Percentiles rank a stretch among this genome's conserved stretches.
Conservation (phyloP, 2,797 vertebrate genomes). For the Sparidentex hasta region DNA sequence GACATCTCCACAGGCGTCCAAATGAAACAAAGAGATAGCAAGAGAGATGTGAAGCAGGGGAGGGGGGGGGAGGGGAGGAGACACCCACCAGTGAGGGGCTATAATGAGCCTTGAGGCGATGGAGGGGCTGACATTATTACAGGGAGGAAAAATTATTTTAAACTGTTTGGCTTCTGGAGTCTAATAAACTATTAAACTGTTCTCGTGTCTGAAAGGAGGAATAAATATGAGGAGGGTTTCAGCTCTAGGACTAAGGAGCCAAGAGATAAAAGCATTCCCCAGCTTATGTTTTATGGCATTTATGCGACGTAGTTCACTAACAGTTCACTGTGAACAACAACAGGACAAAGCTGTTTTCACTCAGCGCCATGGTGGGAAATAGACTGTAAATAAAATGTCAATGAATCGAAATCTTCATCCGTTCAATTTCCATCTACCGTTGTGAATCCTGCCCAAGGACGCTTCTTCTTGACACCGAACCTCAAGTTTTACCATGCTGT, state of each 20-base stretch:
- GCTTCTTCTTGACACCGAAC: background rate
- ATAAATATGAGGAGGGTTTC: background rate
- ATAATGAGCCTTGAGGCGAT: slow-evolving; percentile 60
- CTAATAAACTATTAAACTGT: background rate
- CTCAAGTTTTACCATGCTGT: too few species aligned
- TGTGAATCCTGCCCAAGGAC: slow-evolving; percentile 13
- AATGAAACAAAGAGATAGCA: slow-evolving; percentile 64
- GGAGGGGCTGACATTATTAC: slow-evolving; percentile 24
- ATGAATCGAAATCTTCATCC: slow-evolving; percentile 28
- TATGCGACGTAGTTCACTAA: background rate
- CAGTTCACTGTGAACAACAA: background rate
- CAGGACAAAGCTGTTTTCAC: slow-evolving; percentile 19
- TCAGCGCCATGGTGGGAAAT: background rate
- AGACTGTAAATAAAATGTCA: slow-evolving; percentile 22
- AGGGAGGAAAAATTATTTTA: slow-evolving; percentile 6
- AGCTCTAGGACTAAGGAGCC: background rate
- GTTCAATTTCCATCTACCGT: slow-evolving; percentile 30
- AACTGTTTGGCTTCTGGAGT: background rate
- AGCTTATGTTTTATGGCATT: slow-evolving; percentile 15
- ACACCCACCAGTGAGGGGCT: slow-evolving; percentile 37
- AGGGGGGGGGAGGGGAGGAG: slow-evolving; percentile 44
- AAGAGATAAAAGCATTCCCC: background rate
- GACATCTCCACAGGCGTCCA: slow-evolving; percentile 60
- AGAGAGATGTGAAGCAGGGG: slow-evolving; percentile 27
- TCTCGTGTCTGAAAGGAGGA: background rate